Evolutionary conservation across 1,140 invertebrate genomes (phyloP), one percentile per base, ranked within the genome.

Genomic region (Chironomus striatipennis): DNA sequence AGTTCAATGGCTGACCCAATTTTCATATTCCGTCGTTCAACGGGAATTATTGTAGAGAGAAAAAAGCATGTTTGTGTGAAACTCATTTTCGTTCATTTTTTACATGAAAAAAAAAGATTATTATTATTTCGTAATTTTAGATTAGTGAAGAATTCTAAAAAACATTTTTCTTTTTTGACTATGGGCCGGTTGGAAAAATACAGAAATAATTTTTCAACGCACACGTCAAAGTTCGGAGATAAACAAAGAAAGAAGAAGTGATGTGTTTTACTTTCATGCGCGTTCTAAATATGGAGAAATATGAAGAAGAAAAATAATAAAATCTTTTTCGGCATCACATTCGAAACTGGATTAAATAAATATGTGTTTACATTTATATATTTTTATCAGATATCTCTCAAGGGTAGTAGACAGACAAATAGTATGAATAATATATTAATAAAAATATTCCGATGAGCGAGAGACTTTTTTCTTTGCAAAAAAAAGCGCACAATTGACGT

Each of bases 1-100:
- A 70, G 65, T 70, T 70, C 65, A 70, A 70, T 70, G 65, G 17
- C 65, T 70, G 65, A 70, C 65, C 65, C 65, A 70, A 70, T 70
- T 70, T 70, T 70, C 65, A 18, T 70, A 57, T 57, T 57, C 47
- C 47, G 47, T 57, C 20, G 17, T 70, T 70, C 65, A 70, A 70
- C 65, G 65, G 65, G 65, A 70, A 70, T 70, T 70, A 70, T 70
- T 70, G 65, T 70, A 70, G 65, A 21, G 47, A 57, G 47, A 57
- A 57, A 57, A 57, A 57, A 57, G 47, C 47, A 57, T 57, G 47
- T 57, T 57, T 57, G 12, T 57, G 47, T 57, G 12, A 57, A 57
- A 57, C 12, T 57, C 47, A 57, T 12, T 57, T 57, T 57, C 12
- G n/a, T n/a, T 5, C 15, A 12, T 57, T 57, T n/a, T n/a, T 57